These are phyloP conservation scores for Orthonyx spaldingii DNA, from an alignment of 2,113 vertebrate genomes.

Conservation along the genomic window DNA sequence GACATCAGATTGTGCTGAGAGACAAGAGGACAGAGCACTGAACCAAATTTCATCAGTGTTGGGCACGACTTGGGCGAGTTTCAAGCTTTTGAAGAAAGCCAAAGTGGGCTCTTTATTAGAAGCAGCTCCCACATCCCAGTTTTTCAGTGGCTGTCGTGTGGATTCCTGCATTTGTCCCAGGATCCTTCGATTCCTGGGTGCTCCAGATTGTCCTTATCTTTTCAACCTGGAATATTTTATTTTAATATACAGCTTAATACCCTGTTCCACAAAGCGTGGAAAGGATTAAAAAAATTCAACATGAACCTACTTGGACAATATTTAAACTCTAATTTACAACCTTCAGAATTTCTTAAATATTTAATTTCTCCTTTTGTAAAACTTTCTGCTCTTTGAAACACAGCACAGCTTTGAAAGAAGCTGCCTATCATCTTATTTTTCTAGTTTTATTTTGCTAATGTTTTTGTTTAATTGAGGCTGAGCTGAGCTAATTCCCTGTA, in stretches of 20 bases:
- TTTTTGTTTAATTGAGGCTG: neutral
- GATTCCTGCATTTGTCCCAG: neutral
- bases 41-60: neutral
- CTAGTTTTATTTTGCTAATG: neutral
- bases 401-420: neutral
- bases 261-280: neutral
- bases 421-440: neutral
- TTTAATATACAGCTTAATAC: neutral
- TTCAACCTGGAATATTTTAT: neutral
- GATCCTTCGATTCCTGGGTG: neutral
- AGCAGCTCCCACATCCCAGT: neutral
- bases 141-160: rapidly evolving
- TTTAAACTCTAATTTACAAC: neutral
- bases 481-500: neutral
- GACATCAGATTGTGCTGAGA: neutral
- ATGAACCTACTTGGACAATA: neutral
- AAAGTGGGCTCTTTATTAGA: neutral
- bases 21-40: neutral
- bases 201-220: neutral
- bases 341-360: neutral
- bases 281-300: neutral
- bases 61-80: rapidly evolving
- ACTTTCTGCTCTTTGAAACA: neutral
- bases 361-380: neutral
- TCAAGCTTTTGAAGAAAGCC: neutral